phyloP scores from a whole-genome alignment of 2,113 vertebrate species.

The Urocolius indicus region DNA sequence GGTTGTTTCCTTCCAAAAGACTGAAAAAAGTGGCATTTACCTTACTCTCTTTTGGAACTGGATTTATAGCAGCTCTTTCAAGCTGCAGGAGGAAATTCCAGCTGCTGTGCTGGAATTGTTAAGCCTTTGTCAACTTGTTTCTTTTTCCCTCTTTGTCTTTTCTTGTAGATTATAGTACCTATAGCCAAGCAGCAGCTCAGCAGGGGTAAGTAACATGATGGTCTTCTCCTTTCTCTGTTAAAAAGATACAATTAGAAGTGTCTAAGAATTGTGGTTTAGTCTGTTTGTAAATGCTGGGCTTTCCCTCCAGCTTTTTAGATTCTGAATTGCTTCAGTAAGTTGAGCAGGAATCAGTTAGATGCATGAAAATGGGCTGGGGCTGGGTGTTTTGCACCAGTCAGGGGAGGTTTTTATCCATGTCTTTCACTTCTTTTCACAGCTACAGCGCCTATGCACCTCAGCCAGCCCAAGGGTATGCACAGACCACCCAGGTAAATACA shows the following conservation, averaged over 20 bases:
- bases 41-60: not conserved
- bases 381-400: rapidly evolving
- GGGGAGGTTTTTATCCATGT: not conserved
- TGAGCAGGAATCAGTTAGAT: not conserved
- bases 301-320: not conserved
- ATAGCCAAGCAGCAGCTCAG: conserved; percentile 91
- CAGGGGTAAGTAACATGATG: conserved; percentile 87
- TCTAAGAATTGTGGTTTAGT: not conserved
- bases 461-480: conserved; percentile 93
- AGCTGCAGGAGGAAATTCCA: conserved; percentile 45
- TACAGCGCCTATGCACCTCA: conserved; percentile 94
- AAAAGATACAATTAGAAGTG: not conserved
- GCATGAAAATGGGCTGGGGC: not conserved
- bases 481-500: conserved; percentile 89
- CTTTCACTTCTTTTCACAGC: conserved; percentile 75
- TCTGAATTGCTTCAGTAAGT: not conserved
- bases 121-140: not conserved
- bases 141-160: not conserved
- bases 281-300: not conserved
- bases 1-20: not conserved
- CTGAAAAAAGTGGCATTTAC: conserved; percentile 33
- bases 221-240: not conserved
- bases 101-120: not conserved
- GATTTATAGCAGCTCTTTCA: not conserved
- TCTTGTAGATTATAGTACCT: conserved; percentile 93